Evolutionary conservation across 2,888 invertebrate species (phyloP).

Genomic region (Eupithecia abbreviata): DNA sequence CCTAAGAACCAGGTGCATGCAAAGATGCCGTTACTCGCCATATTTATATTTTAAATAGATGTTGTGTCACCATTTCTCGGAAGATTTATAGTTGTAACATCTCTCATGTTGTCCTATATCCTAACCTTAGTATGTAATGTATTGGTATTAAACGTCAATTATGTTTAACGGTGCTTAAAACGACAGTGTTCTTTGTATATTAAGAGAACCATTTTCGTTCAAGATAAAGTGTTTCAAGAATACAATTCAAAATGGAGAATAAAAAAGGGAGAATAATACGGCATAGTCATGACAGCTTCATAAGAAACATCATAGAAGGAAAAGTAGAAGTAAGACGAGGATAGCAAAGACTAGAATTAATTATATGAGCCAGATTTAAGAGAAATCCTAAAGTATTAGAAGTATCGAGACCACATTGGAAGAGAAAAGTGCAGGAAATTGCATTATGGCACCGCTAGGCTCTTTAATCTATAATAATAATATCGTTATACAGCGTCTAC

Average conservation of each 20-base stretch:
- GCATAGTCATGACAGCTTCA: too few relatives aligned
- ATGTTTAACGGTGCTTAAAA: background rate
- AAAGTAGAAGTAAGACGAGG: too few relatives aligned
- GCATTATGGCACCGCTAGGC: too few relatives aligned
- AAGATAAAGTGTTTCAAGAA: background rate
- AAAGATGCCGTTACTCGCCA: constrained; percentile 41
- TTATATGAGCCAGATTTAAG: too few relatives aligned
- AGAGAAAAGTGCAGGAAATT: too few relatives aligned
- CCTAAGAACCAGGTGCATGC: constrained; percentile 38
- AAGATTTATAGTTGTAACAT: constrained; percentile 34
- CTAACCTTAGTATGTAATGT: constrained; percentile 10
- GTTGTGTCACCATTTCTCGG: constrained; percentile 38
- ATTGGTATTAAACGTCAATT: constrained; percentile 9
- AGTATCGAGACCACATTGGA: too few relatives aligned
- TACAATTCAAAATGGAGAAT: too few relatives aligned
- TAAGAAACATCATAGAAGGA: too few relatives aligned
- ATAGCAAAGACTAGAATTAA: too few relatives aligned
- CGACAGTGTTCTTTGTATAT: background rate
- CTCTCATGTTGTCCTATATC: background rate
- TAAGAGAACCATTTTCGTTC: constrained; percentile 3
- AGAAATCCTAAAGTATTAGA: too few relatives aligned
- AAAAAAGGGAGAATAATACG: too few relatives aligned
- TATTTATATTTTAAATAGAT: constrained; percentile 44
- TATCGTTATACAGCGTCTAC: background rate
- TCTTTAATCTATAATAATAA: too few relatives aligned